Evolutionary conservation across 2,888 invertebrate species (phyloP).

Genomic region (Priapulus caudatus): DNA sequence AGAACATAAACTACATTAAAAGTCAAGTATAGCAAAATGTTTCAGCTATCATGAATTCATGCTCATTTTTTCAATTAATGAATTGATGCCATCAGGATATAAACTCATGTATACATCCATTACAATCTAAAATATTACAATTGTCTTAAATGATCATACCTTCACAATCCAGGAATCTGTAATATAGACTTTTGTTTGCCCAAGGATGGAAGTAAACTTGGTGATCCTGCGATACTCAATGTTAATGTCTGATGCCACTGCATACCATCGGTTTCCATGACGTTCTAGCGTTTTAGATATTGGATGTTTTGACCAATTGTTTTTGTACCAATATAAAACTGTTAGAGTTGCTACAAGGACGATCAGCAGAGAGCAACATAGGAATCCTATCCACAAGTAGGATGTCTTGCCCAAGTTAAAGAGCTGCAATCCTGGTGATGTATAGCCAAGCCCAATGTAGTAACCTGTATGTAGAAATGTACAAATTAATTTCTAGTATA

Average conservation of each 20-base stretch:
- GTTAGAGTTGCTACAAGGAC: slow-evolving; percentile 45
- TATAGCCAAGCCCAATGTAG: too few species aligned
- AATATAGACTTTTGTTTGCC: slow-evolving; percentile 18
- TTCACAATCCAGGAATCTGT: slow-evolving; percentile 79
- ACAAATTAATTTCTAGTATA: too few species aligned
- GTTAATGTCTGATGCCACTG: slow-evolving; percentile 58
- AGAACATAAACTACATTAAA: too few species aligned
- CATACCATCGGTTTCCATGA: slow-evolving; percentile 53
- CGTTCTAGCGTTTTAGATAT: slow-evolving; percentile 53
- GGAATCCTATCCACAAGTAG: slow-evolving; percentile 26
- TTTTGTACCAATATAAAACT: slow-evolving; percentile 53
- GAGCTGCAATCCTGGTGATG: too few species aligned
- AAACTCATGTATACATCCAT: too few species aligned
- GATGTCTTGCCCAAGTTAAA: not conserved
- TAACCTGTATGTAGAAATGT: too few species aligned
- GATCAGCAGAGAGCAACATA: slow-evolving; percentile 39
- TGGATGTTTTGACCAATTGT: slow-evolving; percentile 61
- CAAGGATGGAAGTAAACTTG: slow-evolving; percentile 4
- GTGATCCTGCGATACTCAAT: slow-evolving; percentile 58
- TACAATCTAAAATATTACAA: too few species aligned
- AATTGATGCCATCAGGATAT: too few species aligned
- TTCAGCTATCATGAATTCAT: too few species aligned
- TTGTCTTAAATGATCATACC: too few species aligned
- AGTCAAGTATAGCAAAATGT: too few species aligned
- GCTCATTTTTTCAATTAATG: too few species aligned